Percentiles rank a stretch among this genome's conserved stretches.
Evolutionary conservation across 2,797 vertebrate species (phyloP).

Genomic region (Aphelocoma californica): DNA sequence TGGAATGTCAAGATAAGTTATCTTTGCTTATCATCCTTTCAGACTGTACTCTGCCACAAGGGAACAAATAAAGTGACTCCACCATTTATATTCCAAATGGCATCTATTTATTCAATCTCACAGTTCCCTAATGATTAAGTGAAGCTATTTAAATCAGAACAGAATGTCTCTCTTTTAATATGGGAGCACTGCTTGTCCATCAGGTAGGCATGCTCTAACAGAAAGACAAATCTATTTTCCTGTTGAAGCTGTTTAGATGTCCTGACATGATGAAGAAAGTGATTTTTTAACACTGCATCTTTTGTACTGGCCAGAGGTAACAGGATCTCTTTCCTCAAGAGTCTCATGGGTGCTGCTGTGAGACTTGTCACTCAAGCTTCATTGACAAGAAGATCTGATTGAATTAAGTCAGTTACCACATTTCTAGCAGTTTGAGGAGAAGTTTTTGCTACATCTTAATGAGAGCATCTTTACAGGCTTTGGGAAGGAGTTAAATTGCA

Average conservation of each 20-base stretch:
- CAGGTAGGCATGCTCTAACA: neutral
- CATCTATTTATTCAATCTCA: constrained; percentile 54
- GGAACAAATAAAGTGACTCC: constrained; percentile 24
- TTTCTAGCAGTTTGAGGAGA: neutral
- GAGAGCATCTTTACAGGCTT: neutral
- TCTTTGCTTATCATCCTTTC: constrained; percentile 33
- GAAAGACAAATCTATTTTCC: neutral
- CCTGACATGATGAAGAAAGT: neutral
- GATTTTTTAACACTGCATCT: neutral
- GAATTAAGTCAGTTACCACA: neutral
- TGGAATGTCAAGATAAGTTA: constrained; percentile 40
- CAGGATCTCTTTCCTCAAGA: neutral
- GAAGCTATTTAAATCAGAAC: constrained; percentile 23
- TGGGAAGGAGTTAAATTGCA: neutral
- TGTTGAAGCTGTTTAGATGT: neutral
- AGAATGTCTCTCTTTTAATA: constrained; percentile 4
- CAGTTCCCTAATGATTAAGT: neutral
- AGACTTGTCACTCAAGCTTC: neutral
- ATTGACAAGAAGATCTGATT: neutral
- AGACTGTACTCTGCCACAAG: constrained; percentile 12
- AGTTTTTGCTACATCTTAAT: neutral
- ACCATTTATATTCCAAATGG: constrained; percentile 12
- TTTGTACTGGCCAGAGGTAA: neutral
- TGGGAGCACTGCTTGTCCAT: neutral
- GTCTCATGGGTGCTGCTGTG: neutral